Percentiles rank a stretch among this genome's conserved stretches.
Conservation (phyloP, 2,113 vertebrate genomes). For the Phoxinus phoxinus region DNA sequence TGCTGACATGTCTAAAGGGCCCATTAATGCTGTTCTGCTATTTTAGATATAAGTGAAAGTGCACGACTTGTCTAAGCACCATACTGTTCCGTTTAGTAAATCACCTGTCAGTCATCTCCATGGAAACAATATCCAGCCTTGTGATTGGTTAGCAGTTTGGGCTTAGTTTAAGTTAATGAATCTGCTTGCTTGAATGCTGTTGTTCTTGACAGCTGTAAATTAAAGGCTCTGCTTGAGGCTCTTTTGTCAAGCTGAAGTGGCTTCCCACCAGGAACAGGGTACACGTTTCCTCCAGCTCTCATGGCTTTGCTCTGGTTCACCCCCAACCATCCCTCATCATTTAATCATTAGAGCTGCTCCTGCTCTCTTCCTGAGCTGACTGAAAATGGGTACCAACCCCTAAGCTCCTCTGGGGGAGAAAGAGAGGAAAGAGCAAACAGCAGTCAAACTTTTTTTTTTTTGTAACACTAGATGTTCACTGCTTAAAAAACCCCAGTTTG, state of each 20-base stretch:
- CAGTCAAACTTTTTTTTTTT: not conserved
- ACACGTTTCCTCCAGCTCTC: slow-evolving; percentile 15
- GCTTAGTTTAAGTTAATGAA: not conserved
- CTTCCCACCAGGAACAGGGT: not conserved
- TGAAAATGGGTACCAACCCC: slow-evolving; percentile 37
- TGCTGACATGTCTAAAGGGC: not conserved
- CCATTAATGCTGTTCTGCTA: not conserved
- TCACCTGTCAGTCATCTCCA: slow-evolving; percentile 33
- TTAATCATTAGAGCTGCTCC: slow-evolving; percentile 19
- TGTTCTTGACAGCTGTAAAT: slow-evolving; percentile 12
- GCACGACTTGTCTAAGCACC: not conserved
- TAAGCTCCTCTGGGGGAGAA: not conserved
- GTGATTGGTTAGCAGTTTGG: slow-evolving; percentile 4
- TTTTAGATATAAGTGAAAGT: not conserved
- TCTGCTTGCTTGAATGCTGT: slow-evolving; percentile 10
- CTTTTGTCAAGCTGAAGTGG: not conserved
- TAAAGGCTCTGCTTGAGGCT: not conserved
- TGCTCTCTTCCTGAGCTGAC: slow-evolving; percentile 9
- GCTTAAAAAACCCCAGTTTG: not conserved
- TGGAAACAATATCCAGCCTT: not conserved
- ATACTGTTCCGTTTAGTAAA: not conserved
- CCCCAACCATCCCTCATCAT: slow-evolving; percentile 21
- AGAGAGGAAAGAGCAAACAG: not conserved
- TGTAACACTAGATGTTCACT: not conserved
- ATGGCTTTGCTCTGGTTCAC: slow-evolving; percentile 11